Conservation (phyloP, 1,140 invertebrate species). For the Pantala flavescens region DNA sequence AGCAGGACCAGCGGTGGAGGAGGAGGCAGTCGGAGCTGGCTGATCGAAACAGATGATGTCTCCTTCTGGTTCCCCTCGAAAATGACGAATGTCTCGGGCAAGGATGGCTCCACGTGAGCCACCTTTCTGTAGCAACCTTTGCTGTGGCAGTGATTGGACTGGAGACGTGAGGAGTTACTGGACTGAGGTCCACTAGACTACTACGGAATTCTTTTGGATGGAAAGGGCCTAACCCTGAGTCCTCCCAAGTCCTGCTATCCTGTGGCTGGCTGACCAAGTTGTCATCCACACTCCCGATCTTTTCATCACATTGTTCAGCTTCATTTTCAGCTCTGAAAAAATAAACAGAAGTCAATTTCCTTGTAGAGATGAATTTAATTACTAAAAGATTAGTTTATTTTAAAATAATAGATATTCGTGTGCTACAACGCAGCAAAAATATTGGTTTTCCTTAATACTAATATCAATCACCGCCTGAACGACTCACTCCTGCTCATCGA, state of each 20-base stretch:
- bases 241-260: not conserved
- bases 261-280: not conserved
- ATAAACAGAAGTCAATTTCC: not conserved
- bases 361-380: not conserved
- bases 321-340: not conserved
- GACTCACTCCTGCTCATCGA: not conserved
- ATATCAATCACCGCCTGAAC: not conserved
- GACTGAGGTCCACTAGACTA: constrained; percentile 14
- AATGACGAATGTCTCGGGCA: constrained; percentile 4
- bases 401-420: not conserved
- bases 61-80: not conserved
- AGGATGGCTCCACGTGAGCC: constrained; percentile 15
- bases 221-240: not conserved
- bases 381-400: not conserved
- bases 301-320: not conserved
- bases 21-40: constrained; percentile 14
- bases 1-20: constrained; percentile 28
- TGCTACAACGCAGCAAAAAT: not conserved
- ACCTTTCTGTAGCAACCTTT: constrained; percentile 10
- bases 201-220: constrained; percentile 4
- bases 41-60: not conserved
- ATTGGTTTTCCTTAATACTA: not conserved
- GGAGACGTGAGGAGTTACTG: not conserved
- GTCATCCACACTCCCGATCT: not conserved
- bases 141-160: constrained; percentile 12